Base-by-base conservation (phyloP, 2,888 invertebrate species). In the Galerucella pusilla region DNA sequence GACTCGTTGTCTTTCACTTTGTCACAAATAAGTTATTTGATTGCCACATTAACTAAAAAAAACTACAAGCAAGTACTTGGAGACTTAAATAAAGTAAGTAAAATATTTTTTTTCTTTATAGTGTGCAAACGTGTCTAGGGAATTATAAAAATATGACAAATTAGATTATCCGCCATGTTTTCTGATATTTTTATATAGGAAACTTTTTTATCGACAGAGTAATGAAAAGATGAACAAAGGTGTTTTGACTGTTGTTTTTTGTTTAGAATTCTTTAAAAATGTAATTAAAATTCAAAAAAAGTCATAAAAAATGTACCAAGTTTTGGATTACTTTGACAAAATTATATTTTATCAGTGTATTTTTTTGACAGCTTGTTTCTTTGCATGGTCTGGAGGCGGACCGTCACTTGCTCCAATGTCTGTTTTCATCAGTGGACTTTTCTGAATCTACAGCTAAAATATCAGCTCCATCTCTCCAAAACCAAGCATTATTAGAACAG, bases 1-100 rank as follows among this genome's bases (percentile, higher is more conserved):
- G 97, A 97, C 94, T 94, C 97, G 93, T 93, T 97, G 93, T 96
- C 96, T 92, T 95, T 97, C 94, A 96, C 97, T 93, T 94, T 97
- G 94, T 96, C 96, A 93, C 97, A 97, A 94, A 97, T 98, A 91
- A 95, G 95, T 94, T 95, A 95, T 93, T 95, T 97, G 91, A 96
- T 97, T 92, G 93, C 94, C 90, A 96, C 95, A 92, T 93, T 97
- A 91, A 96, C 92, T 89, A 97, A 97, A 93, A 97, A 96, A 91
- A 97, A 97, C 91, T 96, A 93, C 90, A 95, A 95, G 90, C 94
- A 95, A 89, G 94, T 94, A 88, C 93, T 93, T 89, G 93, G 93
- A 89, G 96, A 96, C 90, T 92, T 98, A 89, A 91, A 93, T 87
- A 93, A 95, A 92, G 97, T 97, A 90, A 93, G 94, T 90, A 88